Percentiles rank a stretch among this genome's conserved stretches.
These are phyloP conservation scores for Saccopteryx leptura DNA, from an alignment of 2,113 vertebrate genomes.

Conservation along the genomic window DNA sequence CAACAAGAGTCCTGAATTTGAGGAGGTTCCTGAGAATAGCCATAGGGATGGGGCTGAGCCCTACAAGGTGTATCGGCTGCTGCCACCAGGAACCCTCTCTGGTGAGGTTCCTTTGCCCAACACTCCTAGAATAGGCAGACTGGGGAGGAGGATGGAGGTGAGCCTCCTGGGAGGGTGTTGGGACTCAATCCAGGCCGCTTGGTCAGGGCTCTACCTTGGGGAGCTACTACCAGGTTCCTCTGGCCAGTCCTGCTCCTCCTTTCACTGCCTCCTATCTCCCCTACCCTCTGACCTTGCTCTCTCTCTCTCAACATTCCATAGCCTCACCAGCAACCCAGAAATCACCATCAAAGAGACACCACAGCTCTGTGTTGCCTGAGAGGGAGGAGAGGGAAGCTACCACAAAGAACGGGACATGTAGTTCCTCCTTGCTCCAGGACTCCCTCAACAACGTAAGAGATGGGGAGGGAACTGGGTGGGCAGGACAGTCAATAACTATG, in stretches of 20 bases:
- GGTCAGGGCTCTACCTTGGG: not conserved
- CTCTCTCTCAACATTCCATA: slow-evolving; percentile 39
- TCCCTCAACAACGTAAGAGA: slow-evolving; percentile 72
- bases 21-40: slow-evolving; percentile 89
- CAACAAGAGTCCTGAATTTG: slow-evolving; percentile 94
- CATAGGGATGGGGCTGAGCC: slow-evolving; percentile 93
- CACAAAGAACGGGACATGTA: slow-evolving; percentile 75
- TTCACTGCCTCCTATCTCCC: not conserved
- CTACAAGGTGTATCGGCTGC: slow-evolving; percentile 94
- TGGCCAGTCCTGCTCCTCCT: not conserved
- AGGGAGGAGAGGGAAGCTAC: slow-evolving; percentile 13
- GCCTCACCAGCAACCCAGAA: slow-evolving; percentile 64
- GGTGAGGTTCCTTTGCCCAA: slow-evolving; percentile 46
- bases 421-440: slow-evolving; percentile 65
- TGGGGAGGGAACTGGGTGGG: not conserved
- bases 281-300: not conserved
- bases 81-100: slow-evolving; percentile 63
- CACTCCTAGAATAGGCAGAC: not conserved
- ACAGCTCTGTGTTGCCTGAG: not conserved
- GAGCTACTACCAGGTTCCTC: not conserved
- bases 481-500: not conserved
- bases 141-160: not conserved
- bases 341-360: slow-evolving; percentile 39
- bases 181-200: not conserved
- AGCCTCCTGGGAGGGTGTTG: not conserved